These are phyloP conservation scores for Zaprionus bogoriensis DNA, from an alignment of 2,888 invertebrate species.

Conservation along the genomic window DNA sequence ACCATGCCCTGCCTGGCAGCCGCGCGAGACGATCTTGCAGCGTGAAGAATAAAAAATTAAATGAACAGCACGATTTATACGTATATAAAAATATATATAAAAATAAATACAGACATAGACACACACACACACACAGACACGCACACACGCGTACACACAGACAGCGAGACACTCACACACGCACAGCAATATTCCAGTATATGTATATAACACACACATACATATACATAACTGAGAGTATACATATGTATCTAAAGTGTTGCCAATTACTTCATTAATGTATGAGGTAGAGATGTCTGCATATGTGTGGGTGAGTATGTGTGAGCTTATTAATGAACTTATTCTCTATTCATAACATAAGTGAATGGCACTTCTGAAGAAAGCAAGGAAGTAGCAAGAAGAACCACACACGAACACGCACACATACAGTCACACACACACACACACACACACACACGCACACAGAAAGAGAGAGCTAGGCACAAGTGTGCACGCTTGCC, in stretches of 20 bases:
- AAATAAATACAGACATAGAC: slow-evolving; percentile 23
- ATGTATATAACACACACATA: slow-evolving; percentile 51
- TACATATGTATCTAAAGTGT: slow-evolving; percentile 67
- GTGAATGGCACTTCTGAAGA: slow-evolving; percentile 62
- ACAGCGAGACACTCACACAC: slow-evolving; percentile 32
- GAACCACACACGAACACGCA: slow-evolving; percentile 8
- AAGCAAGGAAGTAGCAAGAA: slow-evolving; percentile 64
- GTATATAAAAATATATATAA: slow-evolving; percentile 28
- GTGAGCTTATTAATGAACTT: slow-evolving; percentile 74
- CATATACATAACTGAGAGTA: slow-evolving; percentile 21
- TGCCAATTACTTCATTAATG: slow-evolving; percentile 78
- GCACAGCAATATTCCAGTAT: slow-evolving; percentile 53
- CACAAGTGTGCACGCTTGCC: slow-evolving; percentile 50
- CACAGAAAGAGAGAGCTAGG: background rate
- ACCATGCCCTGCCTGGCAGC: slow-evolving; percentile 20
- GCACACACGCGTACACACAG: slow-evolving; percentile 21
- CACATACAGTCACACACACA: background rate
- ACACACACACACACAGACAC: slow-evolving; percentile 28
- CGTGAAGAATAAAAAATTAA: slow-evolving; percentile 8
- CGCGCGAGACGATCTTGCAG: slow-evolving; percentile 73
- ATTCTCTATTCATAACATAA: slow-evolving; percentile 67
- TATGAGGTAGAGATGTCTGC: slow-evolving; percentile 78
- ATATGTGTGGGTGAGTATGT: slow-evolving; percentile 79
- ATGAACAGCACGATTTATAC: slow-evolving; percentile 21
- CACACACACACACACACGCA: slow-evolving; percentile 7